Evolutionary conservation across 2,888 invertebrate species (phyloP).

Genomic region (Phaedon cochleariae): DNA sequence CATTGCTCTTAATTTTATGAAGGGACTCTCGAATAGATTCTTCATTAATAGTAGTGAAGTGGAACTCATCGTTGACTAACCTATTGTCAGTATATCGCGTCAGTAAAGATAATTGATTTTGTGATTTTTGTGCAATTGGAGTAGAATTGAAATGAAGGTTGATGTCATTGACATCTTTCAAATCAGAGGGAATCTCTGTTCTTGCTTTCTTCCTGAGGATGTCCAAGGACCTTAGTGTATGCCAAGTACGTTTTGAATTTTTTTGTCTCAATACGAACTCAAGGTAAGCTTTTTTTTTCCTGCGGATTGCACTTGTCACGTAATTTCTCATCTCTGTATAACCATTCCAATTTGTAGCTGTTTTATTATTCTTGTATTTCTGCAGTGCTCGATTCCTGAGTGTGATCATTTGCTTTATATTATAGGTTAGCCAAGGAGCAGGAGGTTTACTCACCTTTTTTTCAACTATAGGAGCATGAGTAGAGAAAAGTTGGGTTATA

Average conservation of each 20-base stretch:
- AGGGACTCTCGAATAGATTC: not conserved
- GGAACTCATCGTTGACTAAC: not conserved
- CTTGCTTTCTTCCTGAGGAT: conserved; percentile 6
- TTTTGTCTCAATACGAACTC: not conserved
- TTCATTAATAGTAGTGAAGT: not conserved
- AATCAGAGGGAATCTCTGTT: not conserved
- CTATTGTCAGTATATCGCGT: not conserved
- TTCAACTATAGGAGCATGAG: conserved; percentile 1
- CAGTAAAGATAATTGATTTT: not conserved
- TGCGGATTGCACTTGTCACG: not conserved
- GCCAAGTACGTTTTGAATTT: not conserved
- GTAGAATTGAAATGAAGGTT: not conserved
- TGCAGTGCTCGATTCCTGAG: not conserved
- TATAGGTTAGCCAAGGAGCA: conserved; percentile 13
- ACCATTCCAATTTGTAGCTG: not conserved
- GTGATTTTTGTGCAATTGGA: not conserved
- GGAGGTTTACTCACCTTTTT: conserved; percentile 9
- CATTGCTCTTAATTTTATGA: too few relatives aligned
- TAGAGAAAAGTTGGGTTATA: not conserved
- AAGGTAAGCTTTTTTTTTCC: conserved; percentile 10
- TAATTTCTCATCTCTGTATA: conserved; percentile 2
- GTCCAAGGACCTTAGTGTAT: not conserved
- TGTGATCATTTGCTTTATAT: conserved; percentile 7
- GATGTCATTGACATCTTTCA: not conserved
- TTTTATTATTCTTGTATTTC: not conserved